Evolutionary conservation across 1,140 invertebrate species (phyloP).

Genomic region (Lepidostoma basale): DNA sequence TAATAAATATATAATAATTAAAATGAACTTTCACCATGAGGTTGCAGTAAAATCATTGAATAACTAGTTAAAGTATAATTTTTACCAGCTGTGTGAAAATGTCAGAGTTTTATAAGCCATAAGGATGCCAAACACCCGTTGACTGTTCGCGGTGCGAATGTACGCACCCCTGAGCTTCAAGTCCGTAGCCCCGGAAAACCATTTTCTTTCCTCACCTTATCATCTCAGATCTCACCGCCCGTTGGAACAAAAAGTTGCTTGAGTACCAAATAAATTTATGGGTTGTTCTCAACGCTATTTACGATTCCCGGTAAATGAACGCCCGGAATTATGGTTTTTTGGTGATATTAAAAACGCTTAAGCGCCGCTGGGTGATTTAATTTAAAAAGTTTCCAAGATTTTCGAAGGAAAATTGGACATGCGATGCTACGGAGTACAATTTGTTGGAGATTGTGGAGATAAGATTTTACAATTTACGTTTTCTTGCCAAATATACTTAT

Average conservation of each 20-base stretch:
- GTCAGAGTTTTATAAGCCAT: too few relatives aligned
- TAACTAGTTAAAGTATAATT: too few relatives aligned
- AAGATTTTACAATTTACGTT: too few relatives aligned
- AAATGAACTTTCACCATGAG: too few relatives aligned
- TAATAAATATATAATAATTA: too few relatives aligned
- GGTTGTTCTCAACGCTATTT: constrained; percentile 35
- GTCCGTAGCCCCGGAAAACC: constrained; percentile 34
- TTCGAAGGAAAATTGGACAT: not conserved
- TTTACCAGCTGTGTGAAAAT: too few relatives aligned
- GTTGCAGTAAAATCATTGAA: too few relatives aligned
- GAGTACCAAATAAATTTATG: constrained; percentile 43
- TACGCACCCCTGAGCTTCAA: not conserved
- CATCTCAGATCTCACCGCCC: constrained; percentile 29
- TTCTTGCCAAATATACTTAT: too few relatives aligned
- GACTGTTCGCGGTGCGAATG: not conserved
- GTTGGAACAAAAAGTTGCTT: constrained; percentile 30
- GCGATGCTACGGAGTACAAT: not conserved
- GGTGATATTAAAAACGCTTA: constrained; percentile 28
- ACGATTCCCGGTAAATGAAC: constrained; percentile 38
- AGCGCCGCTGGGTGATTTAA: constrained; percentile 1
- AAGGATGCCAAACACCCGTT: too few relatives aligned
- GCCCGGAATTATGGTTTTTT: not conserved
- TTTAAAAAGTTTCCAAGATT: not conserved
- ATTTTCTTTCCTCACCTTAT: constrained; percentile 41
- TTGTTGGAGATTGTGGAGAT: not conserved